A percentile compares a stretch with the other conserved stretches of the same genome.
Conservation (phyloP, 2,797 vertebrate genomes). For the Lepus oiostolus region DNA sequence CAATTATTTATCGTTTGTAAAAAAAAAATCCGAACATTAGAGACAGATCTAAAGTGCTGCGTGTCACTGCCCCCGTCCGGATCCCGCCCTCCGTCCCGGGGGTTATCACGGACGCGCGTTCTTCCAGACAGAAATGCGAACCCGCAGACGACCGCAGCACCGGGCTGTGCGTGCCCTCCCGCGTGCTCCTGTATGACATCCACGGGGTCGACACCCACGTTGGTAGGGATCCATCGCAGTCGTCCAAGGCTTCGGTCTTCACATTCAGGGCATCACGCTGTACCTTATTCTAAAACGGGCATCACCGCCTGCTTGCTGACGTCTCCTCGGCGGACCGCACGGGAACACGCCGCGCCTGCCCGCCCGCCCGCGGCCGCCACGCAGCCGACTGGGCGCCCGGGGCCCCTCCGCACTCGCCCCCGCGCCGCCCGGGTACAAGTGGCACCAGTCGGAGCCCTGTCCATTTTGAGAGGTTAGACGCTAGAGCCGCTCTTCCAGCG, state of each 20-base stretch:
- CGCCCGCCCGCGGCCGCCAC: neutral
- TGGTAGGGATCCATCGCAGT: neutral
- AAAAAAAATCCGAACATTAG: slow-evolving; percentile 26
- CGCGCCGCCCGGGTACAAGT: neutral
- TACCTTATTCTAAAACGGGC: slow-evolving; percentile 17
- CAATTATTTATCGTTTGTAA: neutral
- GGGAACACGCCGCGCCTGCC: neutral
- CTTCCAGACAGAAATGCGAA: neutral
- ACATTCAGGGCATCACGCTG: neutral
- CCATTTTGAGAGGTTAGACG: neutral
- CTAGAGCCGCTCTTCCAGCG: too few species aligned
- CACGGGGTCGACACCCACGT: neutral
- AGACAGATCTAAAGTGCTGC: neutral
- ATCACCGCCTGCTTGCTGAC: neutral
- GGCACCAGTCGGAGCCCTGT: neutral
- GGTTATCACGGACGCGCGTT: neutral
- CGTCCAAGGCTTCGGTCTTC: neutral
- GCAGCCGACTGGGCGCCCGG: neutral
- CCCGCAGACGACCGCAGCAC: neutral
- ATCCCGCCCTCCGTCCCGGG: neutral
- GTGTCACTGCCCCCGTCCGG: neutral
- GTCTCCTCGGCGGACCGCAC: neutral
- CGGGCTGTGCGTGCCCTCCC: neutral
- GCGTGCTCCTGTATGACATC: neutral
- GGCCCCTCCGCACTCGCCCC: neutral